Base-by-base conservation (phyloP, 2,797 vertebrate species). In the Halcyon smyrnensis region DNA sequence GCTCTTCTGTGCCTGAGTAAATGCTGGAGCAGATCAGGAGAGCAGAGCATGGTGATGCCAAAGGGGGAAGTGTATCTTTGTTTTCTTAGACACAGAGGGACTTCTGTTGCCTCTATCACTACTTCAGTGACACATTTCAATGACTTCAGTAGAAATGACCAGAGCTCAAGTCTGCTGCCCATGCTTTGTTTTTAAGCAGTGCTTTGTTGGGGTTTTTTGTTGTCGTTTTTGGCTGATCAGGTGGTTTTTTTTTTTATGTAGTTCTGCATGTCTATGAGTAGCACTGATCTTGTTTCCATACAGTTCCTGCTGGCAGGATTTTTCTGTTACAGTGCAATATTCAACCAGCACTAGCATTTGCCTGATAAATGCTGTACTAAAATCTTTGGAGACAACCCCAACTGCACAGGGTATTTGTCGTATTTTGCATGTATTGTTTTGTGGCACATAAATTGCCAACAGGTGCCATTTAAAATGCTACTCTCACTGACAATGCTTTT, bases 21-120 rank as follows among this genome's bases (percentile, higher is more conserved):
- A 73, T 1, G 2, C 27, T n/a, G 34, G 41, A 53, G 15, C 3
- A 16, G 46, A 28, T 7, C 11, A 39, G 25, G 62, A 84, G 9
- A 73, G 24, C 27, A 54, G 59, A 79, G 19, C 10, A 13, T 2
- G 7, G 12, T 59, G 46, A 56, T 79, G 30, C 28, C n/a, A 48
- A 45, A 34, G 4, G 32, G 4, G 9, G 10, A 69, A 57, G 8
- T 0, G 0, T 9, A 6, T 39, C 39, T 68, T 45, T 37, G 5
- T 56, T 77, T 41, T 79, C 8, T 8, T 8, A 65, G 32, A n/a
- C 20, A 30, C 23, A 59, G n/a, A 39, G n/a, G 4, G 9, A 8
- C 32, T 48, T 65, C 60, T 63, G 8, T 30, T 87, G 56, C 20
- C 9, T 15, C 10, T 62, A 7, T 53, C 20, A 34, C 15, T 15